These are phyloP conservation scores for Cuniculus paca DNA, from an alignment of 2,797 vertebrate species.

Conservation along the genomic window DNA sequence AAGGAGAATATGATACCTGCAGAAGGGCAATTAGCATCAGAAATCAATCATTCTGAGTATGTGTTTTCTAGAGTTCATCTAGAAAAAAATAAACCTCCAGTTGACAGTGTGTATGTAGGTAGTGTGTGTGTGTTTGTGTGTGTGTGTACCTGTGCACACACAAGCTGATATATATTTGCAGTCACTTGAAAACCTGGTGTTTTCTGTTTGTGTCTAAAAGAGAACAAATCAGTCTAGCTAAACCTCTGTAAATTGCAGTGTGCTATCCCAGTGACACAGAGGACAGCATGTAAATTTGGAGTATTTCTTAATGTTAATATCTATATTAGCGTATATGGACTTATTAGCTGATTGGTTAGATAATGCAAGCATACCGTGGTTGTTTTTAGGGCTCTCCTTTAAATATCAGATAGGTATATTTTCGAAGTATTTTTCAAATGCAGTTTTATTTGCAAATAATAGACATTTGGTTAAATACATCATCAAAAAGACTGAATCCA, in stretches of 20 bases:
- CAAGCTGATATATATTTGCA: neutral
- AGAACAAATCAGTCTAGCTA: slow-evolving; percentile 31
- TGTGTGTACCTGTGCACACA: neutral
- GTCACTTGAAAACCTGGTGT: slow-evolving; percentile 37
- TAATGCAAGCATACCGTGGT: neutral
- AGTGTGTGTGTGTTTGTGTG: neutral
- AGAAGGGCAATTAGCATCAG: slow-evolving; percentile 63
- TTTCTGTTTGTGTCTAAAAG: slow-evolving; percentile 60
- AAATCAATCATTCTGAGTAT: slow-evolving; percentile 62
- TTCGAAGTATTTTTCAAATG: neutral
- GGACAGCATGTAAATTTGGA: neutral
- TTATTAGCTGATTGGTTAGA: neutral
- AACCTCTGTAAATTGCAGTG: neutral
- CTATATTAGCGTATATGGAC: neutral
- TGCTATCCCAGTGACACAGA: neutral
- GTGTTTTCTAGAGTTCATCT: slow-evolving; percentile 68
- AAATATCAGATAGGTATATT: neutral
- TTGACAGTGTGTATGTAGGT: neutral
- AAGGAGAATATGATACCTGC: slow-evolving; percentile 22
- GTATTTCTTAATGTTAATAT: slow-evolving; percentile 12
- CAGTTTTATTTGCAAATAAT: neutral
- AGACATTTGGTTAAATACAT: neutral
- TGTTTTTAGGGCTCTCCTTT: neutral
- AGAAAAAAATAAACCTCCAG: neutral
- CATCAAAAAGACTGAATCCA: neutral